A percentile compares a stretch with the other conserved stretches of the same genome.
phyloP scores from a whole-genome alignment of 92 coral and sea anemone genomes.

The Montipora capitata region DNA sequence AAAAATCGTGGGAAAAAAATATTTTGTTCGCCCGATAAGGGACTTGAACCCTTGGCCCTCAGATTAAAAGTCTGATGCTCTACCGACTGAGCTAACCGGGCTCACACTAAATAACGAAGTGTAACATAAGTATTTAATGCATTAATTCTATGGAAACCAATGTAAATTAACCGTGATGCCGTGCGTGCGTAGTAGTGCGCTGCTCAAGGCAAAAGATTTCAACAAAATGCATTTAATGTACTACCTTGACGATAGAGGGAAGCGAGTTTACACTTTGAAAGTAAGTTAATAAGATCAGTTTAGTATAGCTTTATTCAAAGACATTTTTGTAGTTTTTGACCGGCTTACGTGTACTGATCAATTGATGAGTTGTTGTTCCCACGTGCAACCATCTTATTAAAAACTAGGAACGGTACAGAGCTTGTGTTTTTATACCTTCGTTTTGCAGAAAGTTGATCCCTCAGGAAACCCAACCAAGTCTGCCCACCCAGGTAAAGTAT shows the following conservation, averaged over 20 bases:
- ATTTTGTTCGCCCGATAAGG: conserved; percentile 94
- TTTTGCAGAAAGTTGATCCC: conserved; percentile 89
- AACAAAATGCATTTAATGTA: conserved; percentile 93
- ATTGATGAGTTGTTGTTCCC: not conserved
- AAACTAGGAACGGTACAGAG: no score
- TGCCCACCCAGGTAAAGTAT: conserved; percentile 95
- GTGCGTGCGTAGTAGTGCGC: not conserved
- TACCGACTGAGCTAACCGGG: conserved; percentile 99
- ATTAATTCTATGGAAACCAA: not conserved
- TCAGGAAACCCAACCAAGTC: conserved; percentile 88
- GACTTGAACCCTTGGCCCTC: conserved; percentile 99
- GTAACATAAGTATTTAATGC: not conserved
- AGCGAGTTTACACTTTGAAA: conserved; percentile 94
- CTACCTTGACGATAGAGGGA: conserved; percentile 82
- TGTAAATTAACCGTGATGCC: not conserved
- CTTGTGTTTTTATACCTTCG: not conserved
- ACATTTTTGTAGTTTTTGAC: no score
- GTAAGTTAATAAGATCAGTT: conserved; percentile 43
- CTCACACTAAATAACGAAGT: not conserved
- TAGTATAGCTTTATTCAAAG: not conserved
- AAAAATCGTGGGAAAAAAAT: conserved; percentile 25
- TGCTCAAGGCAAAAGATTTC: not conserved
- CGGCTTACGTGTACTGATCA: no score
- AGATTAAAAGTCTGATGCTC: conserved; percentile 99
- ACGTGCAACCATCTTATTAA: conserved; percentile 10